Evolutionary conservation across 1,140 invertebrate species (phyloP).

Genomic region (Drosophila littoralis): DNA sequence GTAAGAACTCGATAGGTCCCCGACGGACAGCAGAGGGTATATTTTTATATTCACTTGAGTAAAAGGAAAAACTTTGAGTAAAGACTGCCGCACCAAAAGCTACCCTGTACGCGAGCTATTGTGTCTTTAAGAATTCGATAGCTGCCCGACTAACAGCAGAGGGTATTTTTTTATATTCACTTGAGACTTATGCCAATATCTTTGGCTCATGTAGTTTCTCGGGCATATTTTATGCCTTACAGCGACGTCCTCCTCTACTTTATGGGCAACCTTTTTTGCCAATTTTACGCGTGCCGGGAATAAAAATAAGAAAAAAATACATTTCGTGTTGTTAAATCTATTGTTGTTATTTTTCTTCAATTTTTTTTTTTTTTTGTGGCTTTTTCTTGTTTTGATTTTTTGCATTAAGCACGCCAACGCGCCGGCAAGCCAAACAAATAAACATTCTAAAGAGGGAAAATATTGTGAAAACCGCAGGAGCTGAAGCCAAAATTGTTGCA

Average conservation of each 20-base stretch:
- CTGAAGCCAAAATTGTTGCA: background rate
- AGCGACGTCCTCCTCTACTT: background rate
- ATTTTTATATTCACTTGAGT: too few relatives aligned
- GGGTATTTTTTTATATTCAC: too few relatives aligned
- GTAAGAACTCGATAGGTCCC: too few relatives aligned
- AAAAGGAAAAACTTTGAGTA: background rate
- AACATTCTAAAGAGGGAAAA: conserved; percentile 44
- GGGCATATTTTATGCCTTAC: background rate
- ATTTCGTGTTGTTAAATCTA: conserved; percentile 8
- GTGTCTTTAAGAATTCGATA: background rate
- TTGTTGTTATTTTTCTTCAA: background rate
- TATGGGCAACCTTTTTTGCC: conserved; percentile 1
- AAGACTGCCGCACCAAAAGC: background rate
- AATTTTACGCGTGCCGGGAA: background rate
- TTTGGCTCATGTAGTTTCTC: too few relatives aligned
- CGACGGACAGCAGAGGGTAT: too few relatives aligned
- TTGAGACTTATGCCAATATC: too few relatives aligned
- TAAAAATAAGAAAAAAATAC: conserved; percentile 11
- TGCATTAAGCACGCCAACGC: conserved; percentile 56
- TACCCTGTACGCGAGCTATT: background rate
- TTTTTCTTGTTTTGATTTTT: conserved; percentile 23
- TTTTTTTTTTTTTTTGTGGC: background rate
- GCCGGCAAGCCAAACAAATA: conserved; percentile 55
- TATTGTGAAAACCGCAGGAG: conserved; percentile 17
- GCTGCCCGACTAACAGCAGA: too few relatives aligned